Percentiles rank a stretch among this genome's conserved stretches.
phyloP scores from a whole-genome alignment of 2,113 vertebrate species.

The Guaruba guarouba region DNA sequence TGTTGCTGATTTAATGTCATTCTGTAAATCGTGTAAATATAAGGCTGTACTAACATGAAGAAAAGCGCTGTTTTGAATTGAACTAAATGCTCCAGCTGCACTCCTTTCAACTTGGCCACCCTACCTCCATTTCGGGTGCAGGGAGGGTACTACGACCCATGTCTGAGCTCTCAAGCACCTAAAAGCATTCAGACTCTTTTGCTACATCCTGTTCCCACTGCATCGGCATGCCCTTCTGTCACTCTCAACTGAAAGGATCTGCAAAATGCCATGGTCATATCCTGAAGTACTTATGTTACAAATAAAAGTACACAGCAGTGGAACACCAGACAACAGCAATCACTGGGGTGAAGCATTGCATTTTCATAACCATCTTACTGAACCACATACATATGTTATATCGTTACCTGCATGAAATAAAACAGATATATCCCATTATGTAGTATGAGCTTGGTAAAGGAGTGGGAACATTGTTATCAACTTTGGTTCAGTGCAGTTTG shows the following conservation, averaged over 20 bases:
- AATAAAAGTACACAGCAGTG: background rate
- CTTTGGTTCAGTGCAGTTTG: background rate
- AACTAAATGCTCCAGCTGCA: background rate
- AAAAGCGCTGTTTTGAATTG: background rate
- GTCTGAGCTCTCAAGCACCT: background rate
- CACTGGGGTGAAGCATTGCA: fast-evolving
- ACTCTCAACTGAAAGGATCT: background rate
- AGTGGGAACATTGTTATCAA: background rate
- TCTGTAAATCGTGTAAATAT: background rate
- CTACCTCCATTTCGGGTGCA: background rate
- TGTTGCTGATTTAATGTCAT: background rate
- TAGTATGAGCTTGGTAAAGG: background rate
- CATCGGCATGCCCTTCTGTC: background rate
- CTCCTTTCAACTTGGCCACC: background rate
- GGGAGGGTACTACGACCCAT: background rate
- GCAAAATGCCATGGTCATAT: background rate
- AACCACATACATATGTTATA: background rate
- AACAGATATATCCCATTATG: background rate
- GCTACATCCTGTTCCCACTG: background rate
- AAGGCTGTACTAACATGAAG: background rate
- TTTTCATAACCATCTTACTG: background rate
- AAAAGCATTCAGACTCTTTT: background rate
- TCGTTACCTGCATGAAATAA: background rate
- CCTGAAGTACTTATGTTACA: background rate
- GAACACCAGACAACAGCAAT: background rate